Evolutionary conservation across 2,113 vertebrate species (phyloP), one percentile per base, ranked within the genome.

Genomic region (Cnemophilus loriae): DNA sequence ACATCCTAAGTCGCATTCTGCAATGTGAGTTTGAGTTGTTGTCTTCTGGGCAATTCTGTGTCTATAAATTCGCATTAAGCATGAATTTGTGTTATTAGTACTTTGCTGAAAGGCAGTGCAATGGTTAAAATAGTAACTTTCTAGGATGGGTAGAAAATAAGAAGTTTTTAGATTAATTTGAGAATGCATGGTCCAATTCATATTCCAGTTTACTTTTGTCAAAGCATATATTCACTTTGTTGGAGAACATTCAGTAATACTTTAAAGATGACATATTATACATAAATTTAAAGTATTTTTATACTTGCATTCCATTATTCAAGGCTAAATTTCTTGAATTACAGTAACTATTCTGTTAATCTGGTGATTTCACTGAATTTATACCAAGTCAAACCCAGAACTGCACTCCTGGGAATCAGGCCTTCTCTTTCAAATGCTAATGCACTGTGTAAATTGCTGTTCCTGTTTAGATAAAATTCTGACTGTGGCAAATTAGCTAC

Each of bases 401-500:
- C n/a, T 74, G 56, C 55, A 52, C 82, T 85, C 79, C 78, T 95
- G 87, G 82, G 87, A 95, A 90, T 80, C 50, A 90, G 68, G 35
- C 68, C 71, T 94, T 55, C 78, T 93, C 59, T 95, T 93, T 96
- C 82, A 96, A 90, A 91, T 97, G 87, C 60, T 94, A 95, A 93
- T 94, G 30, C 39, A 79, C 92, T 73, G 20, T 86, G 63, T 59
- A 93, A 97, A 96, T 96, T 96, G 61, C 86, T 63, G 33, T 94
- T 97, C 81, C 93, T 95, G 60, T 95, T 97, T 89, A 93, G 88
- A 87, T 92, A 95, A 92, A 97, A 94, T 88, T 95, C 84, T 94
- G 70, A 93, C 92, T 95, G 13, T 96, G 63, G 52, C 84, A 71
- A 93, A 84, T 96, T 87, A 96, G 87, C 90, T 97, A 59, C 44